A percentile compares a stretch with the other conserved stretches of the same genome.
phyloP scores from a whole-genome alignment of 2,888 invertebrate species.

The Tipula unca region DNA sequence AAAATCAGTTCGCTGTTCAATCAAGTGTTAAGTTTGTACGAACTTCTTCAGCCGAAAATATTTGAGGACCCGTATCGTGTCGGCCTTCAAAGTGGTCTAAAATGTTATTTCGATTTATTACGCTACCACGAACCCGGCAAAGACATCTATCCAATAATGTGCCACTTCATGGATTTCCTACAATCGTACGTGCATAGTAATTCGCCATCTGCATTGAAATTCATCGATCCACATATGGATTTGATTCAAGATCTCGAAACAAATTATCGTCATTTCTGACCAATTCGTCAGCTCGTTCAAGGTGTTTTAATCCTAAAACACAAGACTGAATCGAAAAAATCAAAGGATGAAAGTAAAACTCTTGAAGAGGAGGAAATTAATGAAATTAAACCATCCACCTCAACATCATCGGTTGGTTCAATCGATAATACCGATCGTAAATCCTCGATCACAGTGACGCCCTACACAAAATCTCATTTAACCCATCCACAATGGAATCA shows the following conservation, averaged over 20 bases:
- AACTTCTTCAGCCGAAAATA: constrained; percentile 70
- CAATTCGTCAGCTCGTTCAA: constrained; percentile 49
- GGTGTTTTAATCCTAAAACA: constrained; percentile 52
- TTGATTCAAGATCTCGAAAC: constrained; percentile 55
- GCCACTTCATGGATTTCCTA: constrained; percentile 66
- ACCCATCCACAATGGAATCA: constrained; percentile 37
- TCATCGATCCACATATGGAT: constrained; percentile 64
- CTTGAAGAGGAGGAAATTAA: not conserved
- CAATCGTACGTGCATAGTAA: constrained; percentile 67
- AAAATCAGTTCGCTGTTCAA: constrained; percentile 61
- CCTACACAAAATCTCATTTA: constrained; percentile 33
- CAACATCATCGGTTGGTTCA: constrained; percentile 33
- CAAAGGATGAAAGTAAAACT: constrained; percentile 36
- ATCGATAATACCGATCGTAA: constrained; percentile 33
- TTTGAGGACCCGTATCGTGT: constrained; percentile 53
- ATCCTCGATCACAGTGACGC: constrained; percentile 33
- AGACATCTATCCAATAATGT: constrained; percentile 58
- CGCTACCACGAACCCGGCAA: constrained; percentile 59
- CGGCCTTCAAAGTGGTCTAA: constrained; percentile 57
- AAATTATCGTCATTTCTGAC: constrained; percentile 48
- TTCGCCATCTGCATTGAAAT: constrained; percentile 57
- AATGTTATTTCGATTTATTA: constrained; percentile 53
- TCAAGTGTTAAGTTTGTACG: constrained; percentile 73
- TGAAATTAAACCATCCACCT: constrained; percentile 42
- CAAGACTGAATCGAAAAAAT: constrained; percentile 36